Evolutionary conservation across 2,113 vertebrate species (phyloP).

Genomic region (Xenotilapia leptura): DNA sequence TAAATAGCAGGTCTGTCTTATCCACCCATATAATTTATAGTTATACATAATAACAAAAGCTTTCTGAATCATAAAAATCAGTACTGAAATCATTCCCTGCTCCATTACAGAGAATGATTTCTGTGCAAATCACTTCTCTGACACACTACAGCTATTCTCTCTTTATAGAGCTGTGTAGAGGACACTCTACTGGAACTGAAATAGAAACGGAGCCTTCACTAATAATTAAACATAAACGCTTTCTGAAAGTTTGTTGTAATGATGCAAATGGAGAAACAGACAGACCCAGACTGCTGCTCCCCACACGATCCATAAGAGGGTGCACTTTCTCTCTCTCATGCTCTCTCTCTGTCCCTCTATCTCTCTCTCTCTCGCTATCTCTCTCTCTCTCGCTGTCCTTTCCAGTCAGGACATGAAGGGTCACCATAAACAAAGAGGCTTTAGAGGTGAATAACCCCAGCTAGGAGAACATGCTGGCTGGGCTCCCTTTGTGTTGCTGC

Average conservation of each 20-base stretch:
- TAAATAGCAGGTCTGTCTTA: neutral
- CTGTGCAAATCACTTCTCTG: neutral
- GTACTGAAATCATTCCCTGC: neutral
- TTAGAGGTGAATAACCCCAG: slow-evolving; percentile 28
- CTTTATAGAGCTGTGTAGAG: neutral
- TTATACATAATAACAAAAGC: neutral
- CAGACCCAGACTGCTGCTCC: neutral
- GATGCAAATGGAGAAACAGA: neutral
- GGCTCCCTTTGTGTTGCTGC: slow-evolving; percentile 42
- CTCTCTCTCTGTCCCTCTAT: neutral
- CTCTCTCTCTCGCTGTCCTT: neutral
- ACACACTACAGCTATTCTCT: neutral
- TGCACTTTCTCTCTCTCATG: neutral
- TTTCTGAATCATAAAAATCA: neutral
- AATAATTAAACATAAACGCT: neutral
- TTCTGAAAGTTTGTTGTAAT: neutral
- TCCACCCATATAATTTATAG: neutral
- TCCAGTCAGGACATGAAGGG: neutral
- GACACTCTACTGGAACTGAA: too few species aligned
- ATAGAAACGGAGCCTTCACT: neutral
- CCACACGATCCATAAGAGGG: slow-evolving; percentile 15
- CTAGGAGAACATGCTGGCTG: slow-evolving; percentile 40
- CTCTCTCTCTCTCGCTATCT: neutral
- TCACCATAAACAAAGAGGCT: slow-evolving; percentile 32
- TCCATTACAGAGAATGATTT: neutral